Conservation (phyloP, 2,113 vertebrate genomes). For the Benitochromis conjunctus region DNA sequence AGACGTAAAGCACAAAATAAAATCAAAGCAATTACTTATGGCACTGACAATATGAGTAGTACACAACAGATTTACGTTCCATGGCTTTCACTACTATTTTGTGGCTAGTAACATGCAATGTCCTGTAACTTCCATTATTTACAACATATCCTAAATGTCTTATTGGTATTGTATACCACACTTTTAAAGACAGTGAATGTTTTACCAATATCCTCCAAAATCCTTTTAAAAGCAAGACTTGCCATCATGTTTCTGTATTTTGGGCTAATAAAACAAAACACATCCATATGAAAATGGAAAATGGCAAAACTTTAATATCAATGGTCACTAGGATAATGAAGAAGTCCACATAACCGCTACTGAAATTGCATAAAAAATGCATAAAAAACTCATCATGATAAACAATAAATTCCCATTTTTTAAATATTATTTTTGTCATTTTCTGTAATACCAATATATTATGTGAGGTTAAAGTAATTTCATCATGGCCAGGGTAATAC, state of each 20-base stretch:
- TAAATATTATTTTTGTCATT: background rate
- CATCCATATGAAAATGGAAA: background rate
- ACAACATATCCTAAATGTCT: background rate
- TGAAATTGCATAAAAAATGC: background rate
- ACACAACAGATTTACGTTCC: background rate
- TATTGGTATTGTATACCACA: background rate
- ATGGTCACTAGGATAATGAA: background rate
- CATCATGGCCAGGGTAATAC: too few species aligned
- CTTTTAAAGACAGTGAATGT: background rate
- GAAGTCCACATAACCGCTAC: background rate
- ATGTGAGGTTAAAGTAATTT: too few species aligned
- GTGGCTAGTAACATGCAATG: background rate
- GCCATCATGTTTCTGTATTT: background rate
- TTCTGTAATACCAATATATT: background rate
- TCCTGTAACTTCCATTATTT: constrained; percentile 3
- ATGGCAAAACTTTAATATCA: background rate
- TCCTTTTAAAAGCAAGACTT: background rate
- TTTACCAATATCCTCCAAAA: background rate
- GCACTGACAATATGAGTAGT: background rate
- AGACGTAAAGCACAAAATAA: background rate
- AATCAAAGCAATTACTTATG: constrained; percentile 3
- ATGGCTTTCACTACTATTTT: background rate
- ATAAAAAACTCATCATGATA: background rate
- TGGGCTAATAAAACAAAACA: background rate
- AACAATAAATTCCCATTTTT: background rate